phyloP scores from a whole-genome alignment of 2,888 invertebrate species.

The Thymelicus acteon region DNA sequence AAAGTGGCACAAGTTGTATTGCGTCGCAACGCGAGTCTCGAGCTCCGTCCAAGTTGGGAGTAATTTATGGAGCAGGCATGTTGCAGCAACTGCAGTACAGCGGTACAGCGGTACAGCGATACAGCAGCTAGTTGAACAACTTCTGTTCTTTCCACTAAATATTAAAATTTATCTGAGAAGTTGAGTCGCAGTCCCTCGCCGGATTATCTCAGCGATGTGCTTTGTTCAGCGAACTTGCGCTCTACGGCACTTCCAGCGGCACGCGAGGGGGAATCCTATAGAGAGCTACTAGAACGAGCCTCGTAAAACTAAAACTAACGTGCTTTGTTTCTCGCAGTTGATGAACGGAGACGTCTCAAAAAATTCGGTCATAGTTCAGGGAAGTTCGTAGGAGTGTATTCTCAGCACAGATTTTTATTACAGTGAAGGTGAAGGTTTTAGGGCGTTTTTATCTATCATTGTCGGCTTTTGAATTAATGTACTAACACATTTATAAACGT shows the following conservation, averaged over 20 bases:
- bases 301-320: too few relatives aligned
- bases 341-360: too few relatives aligned
- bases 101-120: background rate
- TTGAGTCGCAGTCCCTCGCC: constrained; percentile 23
- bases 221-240: constrained; percentile 20
- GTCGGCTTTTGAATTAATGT: too few relatives aligned
- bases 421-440: too few relatives aligned
- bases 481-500: too few relatives aligned
- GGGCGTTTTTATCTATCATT: too few relatives aligned
- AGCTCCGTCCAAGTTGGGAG: constrained; percentile 15
- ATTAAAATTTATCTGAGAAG: constrained; percentile 35
- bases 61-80: constrained; percentile 30
- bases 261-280: background rate
- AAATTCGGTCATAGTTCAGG: too few relatives aligned
- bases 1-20: constrained; percentile 14
- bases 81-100: constrained; percentile 17
- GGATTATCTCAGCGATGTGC: constrained; percentile 30
- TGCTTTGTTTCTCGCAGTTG: too few relatives aligned
- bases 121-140: constrained; percentile 20
- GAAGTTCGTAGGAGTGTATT: too few relatives aligned
- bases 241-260: constrained; percentile 6
- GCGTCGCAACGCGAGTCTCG: background rate
- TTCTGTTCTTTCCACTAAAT: constrained; percentile 32
- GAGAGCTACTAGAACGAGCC: background rate
- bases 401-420: too few relatives aligned